A percentile compares a stretch with the other conserved stretches of the same genome.
These are phyloP conservation scores for Perdita meconis DNA, from an alignment of 2,888 invertebrate genomes.

Conservation along the genomic window DNA sequence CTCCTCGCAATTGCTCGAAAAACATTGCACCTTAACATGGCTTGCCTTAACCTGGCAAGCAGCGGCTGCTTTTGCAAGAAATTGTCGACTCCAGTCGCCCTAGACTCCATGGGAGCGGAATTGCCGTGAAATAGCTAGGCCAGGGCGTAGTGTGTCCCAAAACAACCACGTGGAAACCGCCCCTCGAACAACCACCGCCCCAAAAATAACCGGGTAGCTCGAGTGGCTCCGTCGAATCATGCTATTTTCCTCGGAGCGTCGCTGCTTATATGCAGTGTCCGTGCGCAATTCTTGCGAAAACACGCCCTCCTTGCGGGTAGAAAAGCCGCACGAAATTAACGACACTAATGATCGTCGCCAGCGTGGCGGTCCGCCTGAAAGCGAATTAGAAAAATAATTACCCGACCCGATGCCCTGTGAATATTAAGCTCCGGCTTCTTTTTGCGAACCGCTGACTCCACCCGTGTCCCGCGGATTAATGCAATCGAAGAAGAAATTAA, in stretches of 20 bases:
- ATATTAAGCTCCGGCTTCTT: slow-evolving; percentile 28
- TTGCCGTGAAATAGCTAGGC: slow-evolving; percentile 13
- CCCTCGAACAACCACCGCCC: slow-evolving; percentile 16
- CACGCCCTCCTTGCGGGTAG: background rate
- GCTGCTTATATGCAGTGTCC: slow-evolving; percentile 7
- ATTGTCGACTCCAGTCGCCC: background rate
- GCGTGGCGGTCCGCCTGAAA: background rate
- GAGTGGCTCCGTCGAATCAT: slow-evolving; percentile 55
- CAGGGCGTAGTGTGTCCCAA: slow-evolving; percentile 8
- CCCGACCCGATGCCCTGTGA: slow-evolving; percentile 43
- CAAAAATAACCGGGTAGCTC: slow-evolving; percentile 37
- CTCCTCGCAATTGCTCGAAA: slow-evolving; percentile 1
- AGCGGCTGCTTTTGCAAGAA: too few species aligned
- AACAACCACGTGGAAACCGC: slow-evolving; percentile 37
- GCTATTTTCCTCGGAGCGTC: slow-evolving; percentile 34
- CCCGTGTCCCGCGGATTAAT: slow-evolving; percentile 6
- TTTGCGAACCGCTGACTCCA: background rate
- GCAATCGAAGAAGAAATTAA: slow-evolving; percentile 28
- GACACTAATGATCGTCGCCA: slow-evolving; percentile 41
- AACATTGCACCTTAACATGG: background rate
- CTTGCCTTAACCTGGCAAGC: too few species aligned
- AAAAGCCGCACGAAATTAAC: slow-evolving; percentile 41
- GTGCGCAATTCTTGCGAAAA: slow-evolving; percentile 3
- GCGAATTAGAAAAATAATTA: slow-evolving; percentile 52
- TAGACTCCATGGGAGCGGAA: slow-evolving; percentile 7